phyloP scores from a whole-genome alignment of 2,888 invertebrate species.

The Nemotelus nigrinus region DNA sequence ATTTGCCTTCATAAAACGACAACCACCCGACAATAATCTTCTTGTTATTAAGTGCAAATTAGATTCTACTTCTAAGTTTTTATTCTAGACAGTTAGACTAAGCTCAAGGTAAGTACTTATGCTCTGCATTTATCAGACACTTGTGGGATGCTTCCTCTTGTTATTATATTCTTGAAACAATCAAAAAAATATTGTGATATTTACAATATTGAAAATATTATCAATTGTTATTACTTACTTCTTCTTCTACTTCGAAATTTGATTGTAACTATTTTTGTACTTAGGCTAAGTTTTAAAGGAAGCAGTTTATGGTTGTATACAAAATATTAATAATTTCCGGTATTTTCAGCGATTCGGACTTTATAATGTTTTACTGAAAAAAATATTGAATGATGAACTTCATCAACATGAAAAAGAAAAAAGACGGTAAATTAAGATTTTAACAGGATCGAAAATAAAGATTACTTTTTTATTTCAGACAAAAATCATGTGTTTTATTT shows the following conservation, averaged over 20 bases:
- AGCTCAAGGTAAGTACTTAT: slow-evolving; percentile 31
- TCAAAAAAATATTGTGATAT: slow-evolving; percentile 51
- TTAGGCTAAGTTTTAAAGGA: slow-evolving; percentile 35
- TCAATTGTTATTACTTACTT: slow-evolving; percentile 24
- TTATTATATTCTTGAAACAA: slow-evolving; percentile 35
- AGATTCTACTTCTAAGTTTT: slow-evolving; percentile 32
- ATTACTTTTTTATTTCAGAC: slow-evolving; percentile 54
- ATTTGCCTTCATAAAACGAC: slow-evolving; percentile 9
- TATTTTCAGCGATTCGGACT: slow-evolving; percentile 44
- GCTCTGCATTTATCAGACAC: background rate
- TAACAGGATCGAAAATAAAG: slow-evolving; percentile 53
- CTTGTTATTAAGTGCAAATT: slow-evolving; percentile 41
- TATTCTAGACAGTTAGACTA: slow-evolving; percentile 26
- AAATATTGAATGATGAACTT: slow-evolving; percentile 48
- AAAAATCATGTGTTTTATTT: slow-evolving; percentile 48
- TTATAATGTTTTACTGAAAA: slow-evolving; percentile 54
- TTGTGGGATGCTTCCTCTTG: slow-evolving; percentile 2
- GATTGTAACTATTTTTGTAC: slow-evolving; percentile 41
- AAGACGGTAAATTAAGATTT: slow-evolving; percentile 48
- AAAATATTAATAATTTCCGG: slow-evolving; percentile 54
- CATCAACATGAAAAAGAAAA: slow-evolving; percentile 53
- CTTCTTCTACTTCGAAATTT: slow-evolving; percentile 23
- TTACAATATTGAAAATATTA: slow-evolving; percentile 50
- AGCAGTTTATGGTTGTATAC: slow-evolving; percentile 60
- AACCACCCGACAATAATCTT: slow-evolving; percentile 35